These are phyloP conservation scores for Sebastes dallii DNA, from an alignment of 2,797 vertebrate genomes.

Conservation along the genomic window DNA sequence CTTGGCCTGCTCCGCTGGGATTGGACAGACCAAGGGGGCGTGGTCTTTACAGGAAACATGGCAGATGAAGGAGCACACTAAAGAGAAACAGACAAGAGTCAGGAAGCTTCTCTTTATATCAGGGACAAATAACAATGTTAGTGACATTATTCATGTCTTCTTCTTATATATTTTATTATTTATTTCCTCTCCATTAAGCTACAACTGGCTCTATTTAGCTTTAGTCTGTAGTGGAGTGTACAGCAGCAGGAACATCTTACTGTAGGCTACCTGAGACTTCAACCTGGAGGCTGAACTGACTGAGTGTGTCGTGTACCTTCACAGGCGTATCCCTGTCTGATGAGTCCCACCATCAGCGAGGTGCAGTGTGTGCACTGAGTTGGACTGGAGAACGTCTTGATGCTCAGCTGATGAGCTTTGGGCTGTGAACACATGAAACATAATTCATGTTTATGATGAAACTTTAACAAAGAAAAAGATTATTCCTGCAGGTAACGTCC, in stretches of 20 bases:
- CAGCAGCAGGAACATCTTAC: too few species aligned
- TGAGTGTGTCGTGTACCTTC: slow-evolving; percentile 78
- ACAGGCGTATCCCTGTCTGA: slow-evolving; percentile 95
- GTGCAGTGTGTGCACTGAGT: slow-evolving; percentile 97
- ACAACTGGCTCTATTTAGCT: background rate
- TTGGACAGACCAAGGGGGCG: slow-evolving; percentile 93
- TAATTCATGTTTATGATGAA: background rate
- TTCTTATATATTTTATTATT: too few species aligned
- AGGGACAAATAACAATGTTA: background rate
- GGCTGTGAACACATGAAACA: slow-evolving; percentile 79
- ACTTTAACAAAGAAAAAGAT: background rate
- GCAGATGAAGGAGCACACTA: slow-evolving; percentile 97
- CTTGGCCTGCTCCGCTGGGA: slow-evolving; percentile 94
- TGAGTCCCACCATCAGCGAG: slow-evolving; percentile 96
- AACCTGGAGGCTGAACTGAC: background rate
- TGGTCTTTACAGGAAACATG: slow-evolving; percentile 95
- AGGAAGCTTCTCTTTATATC: background rate
- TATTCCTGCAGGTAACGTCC: background rate
- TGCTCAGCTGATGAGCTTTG: slow-evolving; percentile 94
- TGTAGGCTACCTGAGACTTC: too few species aligned
- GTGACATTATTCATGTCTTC: too few species aligned
- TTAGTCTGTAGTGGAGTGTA: background rate
- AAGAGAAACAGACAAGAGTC: slow-evolving; percentile 16
- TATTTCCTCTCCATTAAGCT: too few species aligned
- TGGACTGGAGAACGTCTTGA: slow-evolving; percentile 95